A percentile compares a stretch with the other conserved stretches of the same genome.
Conservation (phyloP, 1,140 invertebrate species). For the Maconellicoccus hirsutus region DNA sequence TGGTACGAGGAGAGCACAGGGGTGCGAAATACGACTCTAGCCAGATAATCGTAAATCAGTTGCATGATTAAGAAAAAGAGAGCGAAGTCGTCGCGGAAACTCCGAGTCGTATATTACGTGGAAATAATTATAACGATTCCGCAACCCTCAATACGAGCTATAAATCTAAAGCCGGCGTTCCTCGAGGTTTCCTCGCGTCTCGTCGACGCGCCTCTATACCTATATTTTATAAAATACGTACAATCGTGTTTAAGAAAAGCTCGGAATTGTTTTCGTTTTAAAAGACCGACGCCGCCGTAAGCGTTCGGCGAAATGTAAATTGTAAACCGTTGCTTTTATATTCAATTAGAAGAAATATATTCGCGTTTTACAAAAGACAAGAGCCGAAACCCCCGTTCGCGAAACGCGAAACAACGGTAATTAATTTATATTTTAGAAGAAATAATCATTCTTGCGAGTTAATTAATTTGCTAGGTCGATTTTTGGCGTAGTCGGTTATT, state of each 20-base stretch:
- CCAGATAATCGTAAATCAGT: not conserved
- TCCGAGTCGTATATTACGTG: not conserved
- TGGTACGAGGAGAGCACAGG: no score
- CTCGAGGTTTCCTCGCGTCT: no score
- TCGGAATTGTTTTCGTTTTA: not conserved
- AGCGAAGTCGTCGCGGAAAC: not conserved
- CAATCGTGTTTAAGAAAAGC: no score
- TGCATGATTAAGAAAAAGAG: not conserved
- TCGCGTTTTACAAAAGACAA: no score
- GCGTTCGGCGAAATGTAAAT: not conserved
- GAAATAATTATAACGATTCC: slow-evolving; percentile 6
- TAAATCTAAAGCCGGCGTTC: not conserved
- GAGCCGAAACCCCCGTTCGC: no score
- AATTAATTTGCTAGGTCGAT: not conserved
- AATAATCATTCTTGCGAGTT: not conserved
- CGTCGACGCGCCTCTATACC: no score
- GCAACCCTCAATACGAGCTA: not conserved
- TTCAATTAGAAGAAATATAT: slow-evolving; percentile 6
- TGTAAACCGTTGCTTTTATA: not conserved
- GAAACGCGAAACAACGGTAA: not conserved
- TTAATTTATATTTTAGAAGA: not conserved
- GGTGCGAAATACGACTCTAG: no score
- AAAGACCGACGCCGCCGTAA: not conserved
- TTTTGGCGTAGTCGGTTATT: no score
- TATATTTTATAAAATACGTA: no score